A percentile compares a stretch with the other conserved stretches of the same genome.
phyloP scores from a whole-genome alignment of 2,113 vertebrate genomes.

The Numida meleagris region DNA sequence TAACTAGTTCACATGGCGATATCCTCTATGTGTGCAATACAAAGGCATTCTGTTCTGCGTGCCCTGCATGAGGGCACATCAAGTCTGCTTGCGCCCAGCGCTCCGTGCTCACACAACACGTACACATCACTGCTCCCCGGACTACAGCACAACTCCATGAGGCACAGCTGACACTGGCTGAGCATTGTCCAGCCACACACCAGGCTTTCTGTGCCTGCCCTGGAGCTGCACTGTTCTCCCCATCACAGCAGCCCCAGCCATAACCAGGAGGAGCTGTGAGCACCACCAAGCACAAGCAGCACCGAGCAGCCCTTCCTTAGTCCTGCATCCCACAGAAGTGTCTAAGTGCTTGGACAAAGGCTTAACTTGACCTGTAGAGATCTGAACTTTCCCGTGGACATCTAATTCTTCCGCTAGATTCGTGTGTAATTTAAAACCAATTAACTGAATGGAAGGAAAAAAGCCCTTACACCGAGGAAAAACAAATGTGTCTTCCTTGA shows the following conservation, averaged over 20 bases:
- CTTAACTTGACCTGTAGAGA: too few species aligned
- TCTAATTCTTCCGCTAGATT: background rate
- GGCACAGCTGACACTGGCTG: background rate
- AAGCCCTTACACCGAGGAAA: background rate
- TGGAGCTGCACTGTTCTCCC: fast-evolving
- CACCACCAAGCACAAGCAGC: fast-evolving
- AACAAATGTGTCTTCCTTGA: background rate
- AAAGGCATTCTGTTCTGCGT: too few species aligned
- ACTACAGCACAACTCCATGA: background rate
- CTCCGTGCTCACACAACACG: background rate
- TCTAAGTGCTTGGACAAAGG: fast-evolving
- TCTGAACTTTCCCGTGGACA: background rate
- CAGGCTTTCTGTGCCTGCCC: fast-evolving
- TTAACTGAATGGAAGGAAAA: background rate
- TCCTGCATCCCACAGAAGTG: fast-evolving
- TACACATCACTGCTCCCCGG: background rate
- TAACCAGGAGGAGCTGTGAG: fast-evolving
- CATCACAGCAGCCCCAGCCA: background rate
- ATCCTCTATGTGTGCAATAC: fast-evolving
- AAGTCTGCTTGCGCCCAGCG: background rate
- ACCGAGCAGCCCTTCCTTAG: background rate
- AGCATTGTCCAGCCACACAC: background rate
- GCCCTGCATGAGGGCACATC: background rate
- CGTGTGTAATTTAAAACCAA: background rate
- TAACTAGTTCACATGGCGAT: background rate